These are phyloP conservation scores for Thalassoma bifasciatum DNA, from an alignment of 2,113 vertebrate genomes.

Conservation along the genomic window DNA sequence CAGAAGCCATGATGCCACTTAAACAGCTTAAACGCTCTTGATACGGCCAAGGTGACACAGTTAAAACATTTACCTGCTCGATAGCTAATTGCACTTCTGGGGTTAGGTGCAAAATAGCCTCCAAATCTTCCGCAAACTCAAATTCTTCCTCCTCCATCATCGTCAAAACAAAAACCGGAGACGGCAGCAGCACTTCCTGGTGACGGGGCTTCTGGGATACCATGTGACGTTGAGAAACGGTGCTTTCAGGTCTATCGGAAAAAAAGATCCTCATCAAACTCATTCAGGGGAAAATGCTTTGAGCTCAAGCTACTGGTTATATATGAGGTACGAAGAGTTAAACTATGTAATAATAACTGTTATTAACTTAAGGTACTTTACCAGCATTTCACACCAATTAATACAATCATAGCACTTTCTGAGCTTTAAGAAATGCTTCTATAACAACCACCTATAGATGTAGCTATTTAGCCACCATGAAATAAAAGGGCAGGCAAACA, in stretches of 20 bases:
- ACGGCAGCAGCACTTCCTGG: constrained; percentile 68
- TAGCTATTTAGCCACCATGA: background rate
- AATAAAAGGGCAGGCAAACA: too few species aligned
- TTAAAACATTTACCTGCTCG: constrained; percentile 86
- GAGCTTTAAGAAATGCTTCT: too few species aligned
- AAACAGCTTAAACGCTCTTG: background rate
- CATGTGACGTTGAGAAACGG: constrained; percentile 8
- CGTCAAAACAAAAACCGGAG: constrained; percentile 64
- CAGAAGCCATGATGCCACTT: constrained; percentile 3
- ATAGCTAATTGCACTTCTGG: constrained; percentile 94
- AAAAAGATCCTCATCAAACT: background rate
- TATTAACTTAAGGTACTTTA: too few species aligned
- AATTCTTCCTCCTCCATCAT: constrained; percentile 97
- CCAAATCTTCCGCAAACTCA: constrained; percentile 91
- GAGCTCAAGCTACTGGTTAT: too few species aligned
- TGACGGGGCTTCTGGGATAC: constrained; percentile 59
- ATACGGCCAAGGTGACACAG: background rate
- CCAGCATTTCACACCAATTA: too few species aligned
- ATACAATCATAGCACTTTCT: too few species aligned
- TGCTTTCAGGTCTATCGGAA: constrained; percentile 44
- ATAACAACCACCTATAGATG: background rate
- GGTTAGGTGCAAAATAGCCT: constrained; percentile 90
- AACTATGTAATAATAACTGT: too few species aligned
- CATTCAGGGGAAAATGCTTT: background rate
- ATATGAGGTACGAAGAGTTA: too few species aligned